Base-by-base conservation (phyloP, 2,113 vertebrate genomes). In the Zosterops hypoxanthus region DNA sequence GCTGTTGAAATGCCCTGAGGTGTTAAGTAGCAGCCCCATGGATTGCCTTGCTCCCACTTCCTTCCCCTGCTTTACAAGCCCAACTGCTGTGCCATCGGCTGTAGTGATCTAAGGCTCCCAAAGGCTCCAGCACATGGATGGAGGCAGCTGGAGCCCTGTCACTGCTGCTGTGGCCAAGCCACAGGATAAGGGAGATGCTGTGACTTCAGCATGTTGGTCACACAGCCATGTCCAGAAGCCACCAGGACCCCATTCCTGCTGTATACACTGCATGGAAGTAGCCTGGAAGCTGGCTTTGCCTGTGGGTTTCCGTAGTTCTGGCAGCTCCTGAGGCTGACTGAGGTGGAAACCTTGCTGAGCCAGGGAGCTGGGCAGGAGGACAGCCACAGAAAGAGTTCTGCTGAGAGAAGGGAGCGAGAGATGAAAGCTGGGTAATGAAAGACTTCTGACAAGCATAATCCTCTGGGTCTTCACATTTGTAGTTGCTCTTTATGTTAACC, bases 61-160 rank as follows among this genome's bases (percentile, higher is more conserved):
- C 88, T 73, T 89, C 63, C 81, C 57, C 41, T 80, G 50, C 66
- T 96, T 87, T 87, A 82, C 59, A 82, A 95, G 60, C 57, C 50
- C 63, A 16, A 5, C 28, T 6, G 4, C 75, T 75, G 66, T 50
- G 60, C 47, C 31, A 13, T 56, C 0, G 0, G 26, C 29, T 80
- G 78, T 1, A n/a, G 65, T 12, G 47, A 63, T 39, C 88, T 49
- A 21, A 12, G 0, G 2, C 11, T 77, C 68, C 79, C 1, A 0
- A 39, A 53, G 72, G 68, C 64, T 82, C 71, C 86, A 90, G 71
- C 34, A 20, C 6, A 1, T 2, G 47, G 59, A 76, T 3, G 1
- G 78, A 44, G 63, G 36, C 20, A 55, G 50, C 66, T 69, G 75
- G 61, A 75, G 41, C 68, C 1, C 0, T 33, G 36, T 77, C 79